A percentile compares a stretch with the other conserved stretches of the same genome.
Conservation (phyloP, 2,797 vertebrate genomes). For the Valencia hispanica region DNA sequence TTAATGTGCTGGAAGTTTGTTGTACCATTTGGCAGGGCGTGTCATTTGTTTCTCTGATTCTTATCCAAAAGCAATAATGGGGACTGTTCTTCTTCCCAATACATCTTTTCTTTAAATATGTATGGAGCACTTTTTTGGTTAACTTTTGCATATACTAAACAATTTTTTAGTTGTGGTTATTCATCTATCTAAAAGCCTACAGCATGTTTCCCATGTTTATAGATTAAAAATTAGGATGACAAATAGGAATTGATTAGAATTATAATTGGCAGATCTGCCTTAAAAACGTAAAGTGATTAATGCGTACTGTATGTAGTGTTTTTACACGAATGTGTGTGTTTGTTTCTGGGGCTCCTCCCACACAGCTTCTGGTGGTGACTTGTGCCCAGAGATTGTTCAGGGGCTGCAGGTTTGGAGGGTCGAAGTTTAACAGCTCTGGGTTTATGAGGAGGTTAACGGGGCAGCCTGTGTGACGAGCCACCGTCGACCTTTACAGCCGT, state of each 20-base stretch:
- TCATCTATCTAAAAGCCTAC: background rate
- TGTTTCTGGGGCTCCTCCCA: conserved; percentile 32
- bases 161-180: background rate
- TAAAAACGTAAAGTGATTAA: background rate
- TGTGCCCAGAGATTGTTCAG: conserved; percentile 42
- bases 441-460: conserved; percentile 71
- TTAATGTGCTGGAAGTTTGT: background rate
- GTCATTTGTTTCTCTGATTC: background rate
- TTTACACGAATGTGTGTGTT: conserved; percentile 25
- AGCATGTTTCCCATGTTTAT: background rate
- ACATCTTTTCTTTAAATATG: background rate
- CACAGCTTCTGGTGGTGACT: conserved; percentile 45
- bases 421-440: conserved; percentile 68
- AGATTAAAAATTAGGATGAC: background rate
- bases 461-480: conserved; percentile 60
- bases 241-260: background rate
- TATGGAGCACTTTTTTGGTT: background rate
- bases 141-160: background rate
- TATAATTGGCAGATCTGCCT: background rate
- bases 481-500: conserved; percentile 63
- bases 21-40: background rate
- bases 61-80: background rate
- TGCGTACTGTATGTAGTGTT: conserved; percentile 16
- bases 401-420: conserved; percentile 73
- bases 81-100: background rate